Base-by-base conservation (phyloP, 1,140 invertebrate species). In the Conopomorpha cramerella region DNA sequence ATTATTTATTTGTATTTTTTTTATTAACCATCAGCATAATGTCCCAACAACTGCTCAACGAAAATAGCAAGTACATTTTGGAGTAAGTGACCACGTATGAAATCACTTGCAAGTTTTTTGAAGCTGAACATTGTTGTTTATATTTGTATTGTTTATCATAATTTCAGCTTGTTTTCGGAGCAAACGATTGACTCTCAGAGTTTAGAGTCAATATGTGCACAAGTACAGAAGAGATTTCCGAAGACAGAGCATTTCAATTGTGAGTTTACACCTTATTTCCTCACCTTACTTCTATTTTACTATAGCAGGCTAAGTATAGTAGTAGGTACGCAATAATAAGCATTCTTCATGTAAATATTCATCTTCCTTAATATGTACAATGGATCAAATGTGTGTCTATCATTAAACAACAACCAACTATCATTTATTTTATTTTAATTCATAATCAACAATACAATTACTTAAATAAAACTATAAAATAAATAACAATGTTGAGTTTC, bases 191-290 rank as follows among this genome's bases (percentile, higher is more conserved):
- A 79, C 39, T 61, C 65, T 3, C 73, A 77, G 39, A 70, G 57
- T 16, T 46, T 79, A 35, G 77, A 79, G 36, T 64, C 73, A 11
- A 66, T 79, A 51, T 77, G 72, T 44, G 50, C 58, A 17, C 74
- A 88, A 53, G 74, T 93, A 27, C 86, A 90, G 55, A 90, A 90
- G 57, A 82, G 81, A 41, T 92, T 92, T 55, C 79, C 84, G 1
- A 86, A 86, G 63, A 80, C 85, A 32, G 88, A 92, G 50, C 83
- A 86, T 58, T 93, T 91, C 54, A 90, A 90, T 77, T 81, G 82
- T 84, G 55, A 66, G 63, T 62, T 29, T 29, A 7, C 28, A 23
- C 19, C n/a, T n/a, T n/a, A n/a, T n/a, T n/a, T n/a, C n/a, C n/a
- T n/a, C n/a, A n/a, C n/a, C n/a, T n/a, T n/a, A n/a, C n/a, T n/a